Percentiles rank a stretch among this genome's conserved stretches.
Evolutionary conservation across 1,140 invertebrate genomes (phyloP).

Genomic region (Bactericera cockerelli): DNA sequence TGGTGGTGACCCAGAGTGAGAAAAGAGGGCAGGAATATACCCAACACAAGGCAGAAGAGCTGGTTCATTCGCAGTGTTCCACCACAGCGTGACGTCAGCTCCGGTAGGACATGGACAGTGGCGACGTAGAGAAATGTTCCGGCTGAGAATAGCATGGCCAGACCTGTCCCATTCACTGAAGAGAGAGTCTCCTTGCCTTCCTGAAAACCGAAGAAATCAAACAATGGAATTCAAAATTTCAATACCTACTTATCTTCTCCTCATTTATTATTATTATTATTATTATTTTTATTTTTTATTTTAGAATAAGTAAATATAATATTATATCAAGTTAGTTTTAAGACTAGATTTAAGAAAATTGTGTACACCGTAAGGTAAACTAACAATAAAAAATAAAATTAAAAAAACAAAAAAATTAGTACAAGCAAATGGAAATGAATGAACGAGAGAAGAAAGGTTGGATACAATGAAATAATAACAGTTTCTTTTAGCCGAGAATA

Average conservation of each 20-base stretch:
- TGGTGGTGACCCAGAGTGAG: slow-evolving; percentile 87
- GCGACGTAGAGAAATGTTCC: slow-evolving; percentile 98
- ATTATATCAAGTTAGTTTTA: too few species aligned
- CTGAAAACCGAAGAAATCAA: slow-evolving; percentile 29
- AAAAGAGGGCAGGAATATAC: slow-evolving; percentile 69
- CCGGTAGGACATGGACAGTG: slow-evolving; percentile 93
- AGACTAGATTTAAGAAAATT: too few species aligned
- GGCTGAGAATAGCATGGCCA: slow-evolving; percentile 96
- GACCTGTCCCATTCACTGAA: slow-evolving; percentile 78
- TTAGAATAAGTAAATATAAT: too few species aligned
- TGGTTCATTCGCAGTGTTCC: slow-evolving; percentile 51
- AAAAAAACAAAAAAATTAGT: slow-evolving; percentile 14
- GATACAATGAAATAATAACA: too few species aligned
- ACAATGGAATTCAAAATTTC: too few species aligned
- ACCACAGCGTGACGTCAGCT: slow-evolving; percentile 44
- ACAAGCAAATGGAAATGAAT: slow-evolving; percentile 12
- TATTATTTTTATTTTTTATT: too few species aligned
- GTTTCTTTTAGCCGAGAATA: too few species aligned
- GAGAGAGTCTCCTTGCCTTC: slow-evolving; percentile 52
- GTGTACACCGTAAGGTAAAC: too few species aligned
- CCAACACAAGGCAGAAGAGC: slow-evolving; percentile 63
- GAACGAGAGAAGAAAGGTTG: slow-evolving; percentile 9
- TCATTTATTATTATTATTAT: too few species aligned
- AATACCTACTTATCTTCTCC: too few species aligned
- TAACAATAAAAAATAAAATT: too few species aligned